Evolutionary conservation across 2,888 invertebrate species (phyloP).

Genomic region (Cenopis cana): DNA sequence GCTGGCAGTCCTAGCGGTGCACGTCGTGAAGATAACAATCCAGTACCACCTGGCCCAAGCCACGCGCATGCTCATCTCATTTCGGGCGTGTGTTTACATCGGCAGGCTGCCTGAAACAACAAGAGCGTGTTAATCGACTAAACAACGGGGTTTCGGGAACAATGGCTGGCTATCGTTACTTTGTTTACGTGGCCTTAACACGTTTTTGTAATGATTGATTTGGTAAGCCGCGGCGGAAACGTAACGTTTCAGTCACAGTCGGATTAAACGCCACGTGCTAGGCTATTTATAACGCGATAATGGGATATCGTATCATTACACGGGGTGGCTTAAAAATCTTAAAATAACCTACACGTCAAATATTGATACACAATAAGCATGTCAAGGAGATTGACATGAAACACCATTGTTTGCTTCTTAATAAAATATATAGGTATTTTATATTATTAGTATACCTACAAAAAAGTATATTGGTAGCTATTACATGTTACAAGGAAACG

Average conservation of each 20-base stretch:
- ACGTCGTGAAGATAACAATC: constrained; percentile 81
- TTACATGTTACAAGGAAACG: no score
- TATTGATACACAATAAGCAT: constrained; percentile 9
- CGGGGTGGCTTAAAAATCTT: constrained; percentile 7
- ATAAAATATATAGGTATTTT: not conserved
- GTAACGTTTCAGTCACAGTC: constrained; percentile 14
- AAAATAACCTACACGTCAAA: constrained; percentile 21
- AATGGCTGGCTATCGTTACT: constrained; percentile 43
- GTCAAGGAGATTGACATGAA: not conserved
- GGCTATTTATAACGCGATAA: constrained; percentile 24
- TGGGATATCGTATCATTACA: constrained; percentile 20
- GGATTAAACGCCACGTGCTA: constrained; percentile 33
- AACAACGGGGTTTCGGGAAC: constrained; percentile 42
- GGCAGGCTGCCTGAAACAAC: constrained; percentile 82
- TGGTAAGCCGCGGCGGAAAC: constrained; percentile 12
- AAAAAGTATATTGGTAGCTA: no score
- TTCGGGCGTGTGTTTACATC: constrained; percentile 80
- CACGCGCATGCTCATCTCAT: constrained; percentile 85
- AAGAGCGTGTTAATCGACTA: constrained; percentile 45
- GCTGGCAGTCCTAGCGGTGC: constrained; percentile 80
- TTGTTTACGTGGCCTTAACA: constrained; percentile 36
- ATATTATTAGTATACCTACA: no score
- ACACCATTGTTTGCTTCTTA: not conserved
- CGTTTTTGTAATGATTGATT: constrained; percentile 41
- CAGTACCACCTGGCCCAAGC: constrained; percentile 84